phyloP scores from a whole-genome alignment of 2,888 invertebrate genomes.

The Diadromus collaris region DNA sequence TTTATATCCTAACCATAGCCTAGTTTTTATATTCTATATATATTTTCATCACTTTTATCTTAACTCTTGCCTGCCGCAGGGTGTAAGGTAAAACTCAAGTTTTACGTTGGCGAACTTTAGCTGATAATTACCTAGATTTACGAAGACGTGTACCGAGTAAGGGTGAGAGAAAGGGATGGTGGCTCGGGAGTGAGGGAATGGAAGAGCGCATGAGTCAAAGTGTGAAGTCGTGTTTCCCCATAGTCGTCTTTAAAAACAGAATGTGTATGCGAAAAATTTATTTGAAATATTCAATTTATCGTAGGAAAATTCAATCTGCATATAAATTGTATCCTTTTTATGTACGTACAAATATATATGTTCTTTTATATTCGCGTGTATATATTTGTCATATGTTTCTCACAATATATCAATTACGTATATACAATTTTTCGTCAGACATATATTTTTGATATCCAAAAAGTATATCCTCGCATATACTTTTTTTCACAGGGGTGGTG shows the following conservation, averaged over 20 bases:
- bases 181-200: constrained; percentile 53
- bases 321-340: too few species aligned
- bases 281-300: neutral
- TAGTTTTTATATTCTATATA: neutral
- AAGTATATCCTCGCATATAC: too few species aligned
- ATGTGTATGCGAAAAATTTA: neutral
- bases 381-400: too few species aligned
- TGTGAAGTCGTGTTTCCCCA: constrained; percentile 78
- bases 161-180: constrained; percentile 56
- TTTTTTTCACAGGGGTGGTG: too few species aligned
- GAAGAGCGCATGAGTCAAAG: constrained; percentile 74
- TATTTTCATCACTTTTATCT: constrained; percentile 27
- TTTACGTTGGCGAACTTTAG: constrained; percentile 73
- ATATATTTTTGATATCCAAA: too few species aligned
- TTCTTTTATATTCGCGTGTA: too few species aligned
- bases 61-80: constrained; percentile 10
- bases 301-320: too few species aligned
- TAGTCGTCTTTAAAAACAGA: constrained; percentile 1
- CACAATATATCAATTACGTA: too few species aligned
- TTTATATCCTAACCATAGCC: neutral
- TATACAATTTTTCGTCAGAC: too few species aligned
- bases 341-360: too few species aligned
- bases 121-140: constrained; percentile 79
- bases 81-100: constrained; percentile 59
- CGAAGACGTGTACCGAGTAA: constrained; percentile 64